Evolutionary conservation across 2,797 vertebrate species (phyloP), one percentile per base, ranked within the genome.

Genomic region (Caiman crocodilus): DNA sequence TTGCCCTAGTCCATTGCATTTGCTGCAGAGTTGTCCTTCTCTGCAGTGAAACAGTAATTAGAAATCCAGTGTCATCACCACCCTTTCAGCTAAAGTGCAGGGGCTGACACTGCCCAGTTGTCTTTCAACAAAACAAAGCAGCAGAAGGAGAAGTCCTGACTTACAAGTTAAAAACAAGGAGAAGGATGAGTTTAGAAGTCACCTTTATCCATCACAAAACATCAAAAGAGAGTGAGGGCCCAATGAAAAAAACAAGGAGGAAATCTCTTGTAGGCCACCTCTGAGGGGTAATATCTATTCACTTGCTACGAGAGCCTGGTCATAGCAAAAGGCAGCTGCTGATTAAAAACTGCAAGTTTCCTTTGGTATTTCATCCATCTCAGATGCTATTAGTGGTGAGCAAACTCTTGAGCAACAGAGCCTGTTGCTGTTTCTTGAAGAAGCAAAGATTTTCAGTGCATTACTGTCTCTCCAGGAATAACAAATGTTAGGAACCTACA

Each of bases 301-400:
- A 58, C 63, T 35, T 15, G 4, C 57, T 1, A 1, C 65, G 1
- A 0, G 56, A 50, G 55, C 28, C 1, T 3, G 21, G 58, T 25
- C 0, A 1, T 1, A 1, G 67, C 50, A 58, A 89, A 55, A 78
- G 6, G 1, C 26, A 74, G 16, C 23, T 63, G 1, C 60, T 71
- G 32, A 42, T 23, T 71, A 42, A 71, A 71, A 42, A 71, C 67
- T 55, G 75, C 55, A 0, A 2, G 76, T 81, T 58, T 21, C 1
- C 82, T 83, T 64, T 10, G 82, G 7, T 55, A 15, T 90, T 78
- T 69, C 92, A 86, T 93, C 85, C n/a, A 0, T 84, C 93, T 89
- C 69, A 76, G 4, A 7, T 83, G 76, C 71, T 77, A 15, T 25
- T 4, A 1, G 0, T 2, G 56, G n/a, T 85, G 79, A 90, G 56